Percentiles rank a stretch among this genome's conserved stretches.
Conservation (phyloP, 2,113 vertebrate genomes). For the Malaclemys terrapin region DNA sequence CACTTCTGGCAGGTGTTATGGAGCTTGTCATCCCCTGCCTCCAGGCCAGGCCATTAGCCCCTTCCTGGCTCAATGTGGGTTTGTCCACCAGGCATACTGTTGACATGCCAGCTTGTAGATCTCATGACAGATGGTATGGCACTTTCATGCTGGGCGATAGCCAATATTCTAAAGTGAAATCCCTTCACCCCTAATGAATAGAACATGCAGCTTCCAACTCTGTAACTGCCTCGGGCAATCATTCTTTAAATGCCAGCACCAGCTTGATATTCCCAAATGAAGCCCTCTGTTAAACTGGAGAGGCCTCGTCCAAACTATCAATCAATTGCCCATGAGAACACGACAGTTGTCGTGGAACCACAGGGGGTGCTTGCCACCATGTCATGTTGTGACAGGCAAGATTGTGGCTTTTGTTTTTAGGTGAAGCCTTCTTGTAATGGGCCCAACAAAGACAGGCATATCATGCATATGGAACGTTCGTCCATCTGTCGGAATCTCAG, state of each 20-base stretch:
- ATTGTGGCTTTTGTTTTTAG: neutral
- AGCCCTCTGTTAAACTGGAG: too few relatives aligned
- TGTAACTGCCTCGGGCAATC: too few relatives aligned
- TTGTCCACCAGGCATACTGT: neutral
- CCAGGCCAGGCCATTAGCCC: neutral
- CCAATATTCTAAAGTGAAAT: too few relatives aligned
- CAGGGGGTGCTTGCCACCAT: neutral
- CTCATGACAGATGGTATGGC: too few relatives aligned
- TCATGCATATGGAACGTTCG: neutral
- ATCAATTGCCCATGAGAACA: neutral
- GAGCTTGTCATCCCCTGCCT: neutral
- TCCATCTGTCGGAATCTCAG: neutral
- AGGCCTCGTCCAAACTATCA: neutral
- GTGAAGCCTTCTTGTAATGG: neutral
- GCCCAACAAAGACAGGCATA: neutral
- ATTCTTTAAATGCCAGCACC: too few relatives aligned
- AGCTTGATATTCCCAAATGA: too few relatives aligned
- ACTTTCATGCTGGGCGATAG: too few relatives aligned
- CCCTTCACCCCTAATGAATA: too few relatives aligned
- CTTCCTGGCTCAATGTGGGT: neutral
- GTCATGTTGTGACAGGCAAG: neutral
- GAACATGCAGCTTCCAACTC: too few relatives aligned
- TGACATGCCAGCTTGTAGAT: neutral
- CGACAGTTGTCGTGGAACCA: neutral
- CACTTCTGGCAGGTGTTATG: neutral